Evolutionary conservation across 2,888 invertebrate species (phyloP).

Genomic region (Tiliacea aurago): DNA sequence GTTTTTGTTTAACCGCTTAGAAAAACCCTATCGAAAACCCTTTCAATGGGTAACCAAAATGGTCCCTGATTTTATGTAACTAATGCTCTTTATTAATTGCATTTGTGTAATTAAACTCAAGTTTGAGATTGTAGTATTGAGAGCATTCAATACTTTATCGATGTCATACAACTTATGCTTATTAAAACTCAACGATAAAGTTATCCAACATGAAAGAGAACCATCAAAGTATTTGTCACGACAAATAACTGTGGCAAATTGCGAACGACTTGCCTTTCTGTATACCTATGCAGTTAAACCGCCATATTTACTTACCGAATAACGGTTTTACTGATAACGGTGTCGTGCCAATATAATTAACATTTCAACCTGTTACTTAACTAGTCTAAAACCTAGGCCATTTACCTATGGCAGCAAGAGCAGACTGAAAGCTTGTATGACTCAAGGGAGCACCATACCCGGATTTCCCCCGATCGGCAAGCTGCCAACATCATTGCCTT

Average conservation of each 20-base stretch:
- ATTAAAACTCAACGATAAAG: constrained; percentile 3
- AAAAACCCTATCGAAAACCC: no score
- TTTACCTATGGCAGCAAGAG: constrained; percentile 37
- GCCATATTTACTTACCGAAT: constrained; percentile 44
- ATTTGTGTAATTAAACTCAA: constrained; percentile 11
- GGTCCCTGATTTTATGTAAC: no score
- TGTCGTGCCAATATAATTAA: constrained; percentile 56
- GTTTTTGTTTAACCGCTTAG: no score
- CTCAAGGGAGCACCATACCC: constrained; percentile 50
- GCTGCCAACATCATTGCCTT: constrained; percentile 54
- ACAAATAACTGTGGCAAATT: constrained; percentile 34
- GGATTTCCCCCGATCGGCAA: constrained; percentile 61
- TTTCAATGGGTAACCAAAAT: no score
- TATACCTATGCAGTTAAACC: constrained; percentile 23
- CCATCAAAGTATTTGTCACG: constrained; percentile 29
- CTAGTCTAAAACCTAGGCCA: constrained; percentile 54
- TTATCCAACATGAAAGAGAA: constrained; percentile 1
- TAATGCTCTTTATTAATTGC: constrained; percentile 30
- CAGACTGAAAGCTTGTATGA: constrained; percentile 44
- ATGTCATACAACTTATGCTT: constrained; percentile 8
- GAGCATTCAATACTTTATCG: constrained; percentile 1
- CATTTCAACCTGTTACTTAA: constrained; percentile 55
- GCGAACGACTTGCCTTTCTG: constrained; percentile 15
- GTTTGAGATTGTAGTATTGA: constrained; percentile 14
- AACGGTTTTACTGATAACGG: constrained; percentile 59